A percentile compares a stretch with the other conserved stretches of the same genome.
Evolutionary conservation across 64 coral and sea anemone genomes (phyloP).

Genomic region (Montipora efflorescens): DNA sequence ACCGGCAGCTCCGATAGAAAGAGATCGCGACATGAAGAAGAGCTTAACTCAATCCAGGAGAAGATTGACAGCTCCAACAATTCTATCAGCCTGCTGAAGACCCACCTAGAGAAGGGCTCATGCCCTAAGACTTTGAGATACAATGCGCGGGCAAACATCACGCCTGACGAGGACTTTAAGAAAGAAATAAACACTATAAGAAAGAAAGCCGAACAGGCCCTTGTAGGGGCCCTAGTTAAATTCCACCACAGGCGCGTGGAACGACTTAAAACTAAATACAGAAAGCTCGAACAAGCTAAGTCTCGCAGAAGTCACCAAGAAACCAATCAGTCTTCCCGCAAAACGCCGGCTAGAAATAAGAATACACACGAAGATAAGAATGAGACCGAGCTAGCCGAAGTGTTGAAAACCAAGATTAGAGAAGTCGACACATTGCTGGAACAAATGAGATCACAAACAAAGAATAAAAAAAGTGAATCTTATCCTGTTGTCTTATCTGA

Average conservation of each 20-base stretch:
- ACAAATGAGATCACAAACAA: neutral
- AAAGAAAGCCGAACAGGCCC: slow-evolving; percentile 9
- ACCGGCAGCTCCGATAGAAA: too few relatives aligned
- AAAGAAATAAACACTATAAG: neutral
- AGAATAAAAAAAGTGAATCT: slow-evolving; percentile 22
- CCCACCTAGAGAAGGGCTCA: neutral
- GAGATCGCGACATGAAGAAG: too few relatives aligned
- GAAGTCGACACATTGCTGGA: slow-evolving; percentile 4
- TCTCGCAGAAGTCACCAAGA: too few relatives aligned
- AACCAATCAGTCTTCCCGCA: neutral
- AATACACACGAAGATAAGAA: neutral
- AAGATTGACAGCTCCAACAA: too few relatives aligned
- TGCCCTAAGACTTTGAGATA: neutral
- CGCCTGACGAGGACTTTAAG: neutral
- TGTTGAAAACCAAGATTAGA: slow-evolving; percentile 7
- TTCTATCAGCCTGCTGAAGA: too few relatives aligned
- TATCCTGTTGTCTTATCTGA: slow-evolving; percentile 13
- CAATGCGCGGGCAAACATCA: neutral
- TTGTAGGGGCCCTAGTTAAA: neutral
- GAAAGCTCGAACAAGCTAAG: slow-evolving; percentile 6
- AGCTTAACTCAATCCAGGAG: too few relatives aligned
- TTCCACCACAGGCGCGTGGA: neutral
- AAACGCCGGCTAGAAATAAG: slow-evolving; percentile 5
- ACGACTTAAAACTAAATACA: neutral
- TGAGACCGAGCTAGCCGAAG: neutral